A percentile compares a stretch with the other conserved stretches of the same genome.
Conservation (phyloP, 2,888 invertebrate species). For the Alcis repandata region DNA sequence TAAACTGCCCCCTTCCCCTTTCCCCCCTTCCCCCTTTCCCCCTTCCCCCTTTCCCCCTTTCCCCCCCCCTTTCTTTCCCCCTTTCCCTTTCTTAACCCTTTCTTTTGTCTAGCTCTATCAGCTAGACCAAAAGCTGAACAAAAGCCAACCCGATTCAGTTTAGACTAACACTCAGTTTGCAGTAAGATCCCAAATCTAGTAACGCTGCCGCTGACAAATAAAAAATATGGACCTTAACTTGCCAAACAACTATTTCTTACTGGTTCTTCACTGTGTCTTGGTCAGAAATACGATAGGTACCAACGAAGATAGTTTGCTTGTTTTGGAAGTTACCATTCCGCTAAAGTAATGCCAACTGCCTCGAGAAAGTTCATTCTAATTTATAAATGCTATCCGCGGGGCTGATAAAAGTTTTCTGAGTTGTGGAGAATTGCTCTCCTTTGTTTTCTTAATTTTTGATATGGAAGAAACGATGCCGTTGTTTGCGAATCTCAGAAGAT, state of each 20-base stretch:
- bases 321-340: constrained; percentile 58
- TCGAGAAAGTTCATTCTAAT: constrained; percentile 44
- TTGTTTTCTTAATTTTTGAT: constrained; percentile 37
- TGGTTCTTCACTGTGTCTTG: constrained; percentile 29
- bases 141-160: too few relatives aligned
- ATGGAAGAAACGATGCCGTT: constrained; percentile 16
- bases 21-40: too few relatives aligned
- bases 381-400: constrained; percentile 38
- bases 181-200: not conserved
- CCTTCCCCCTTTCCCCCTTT: too few relatives aligned
- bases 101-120: too few relatives aligned
- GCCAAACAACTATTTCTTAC: constrained; percentile 12
- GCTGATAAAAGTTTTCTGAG: constrained; percentile 35
- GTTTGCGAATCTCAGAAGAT: not conserved
- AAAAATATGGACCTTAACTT: too few relatives aligned
- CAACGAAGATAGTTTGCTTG: constrained; percentile 71
- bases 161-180: too few relatives aligned
- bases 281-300: constrained; percentile 64
- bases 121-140: too few relatives aligned
- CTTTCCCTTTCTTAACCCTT: too few relatives aligned
- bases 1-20: too few relatives aligned
- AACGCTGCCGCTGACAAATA: not conserved
- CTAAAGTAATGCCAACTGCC: constrained; percentile 43
- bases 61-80: too few relatives aligned
- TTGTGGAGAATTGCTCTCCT: constrained; percentile 31